Evolutionary conservation across 2,888 invertebrate species (phyloP), one percentile per base, ranked within the genome.

Genomic region (Adelognathus sp.): DNA sequence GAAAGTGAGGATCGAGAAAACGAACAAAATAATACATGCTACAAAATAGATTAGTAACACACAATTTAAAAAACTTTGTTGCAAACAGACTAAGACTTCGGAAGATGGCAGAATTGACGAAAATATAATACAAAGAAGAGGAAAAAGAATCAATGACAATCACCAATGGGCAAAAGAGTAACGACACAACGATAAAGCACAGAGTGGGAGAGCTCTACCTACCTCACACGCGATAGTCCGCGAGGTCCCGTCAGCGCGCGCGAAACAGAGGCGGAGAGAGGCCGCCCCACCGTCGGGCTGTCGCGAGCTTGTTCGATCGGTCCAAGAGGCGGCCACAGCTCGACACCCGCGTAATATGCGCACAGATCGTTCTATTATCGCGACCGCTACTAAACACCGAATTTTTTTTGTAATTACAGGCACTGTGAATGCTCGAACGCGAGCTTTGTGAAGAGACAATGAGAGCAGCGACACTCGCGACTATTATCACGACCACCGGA

Each of bases 401-500:
- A 21, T 4, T 24, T 50, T 24, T 7, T 21, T 18, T n/a, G n/a
- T 9, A 16, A 39, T 11, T 46, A 31, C 46, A 6, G 16, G 11
- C 16, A 16, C 54, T 29, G n/a, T 16, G 14, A 58, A 71, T 41
- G n/a, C n/a, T n/a, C n/a, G n/a, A 7, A 33, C 29, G 18, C n/a
- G 33, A 18, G 9, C 29, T 33, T 41, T 33, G 7, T 11, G 33
- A 7, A 29, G 11, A 41, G 29, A 31, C 67, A 61, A 41, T 14
- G 46, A 63, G 56, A 64, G 41, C 44, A 39, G 29, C 18, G 52
- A 27, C 50, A 58, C 36, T 66, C 18, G 14, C 33, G 39, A 36
- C 33, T 54, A 52, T 44, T 69, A 31, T 69, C 61, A 69, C 69
- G 69, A 75, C 61, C 67, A 67, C 74, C 39, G 36, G 41, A 67